A percentile compares a stretch with the other conserved stretches of the same genome.
These are phyloP conservation scores for Tenualosa thibaudeaui DNA, from an alignment of 2,797 vertebrate species.

Conservation along the genomic window DNA sequence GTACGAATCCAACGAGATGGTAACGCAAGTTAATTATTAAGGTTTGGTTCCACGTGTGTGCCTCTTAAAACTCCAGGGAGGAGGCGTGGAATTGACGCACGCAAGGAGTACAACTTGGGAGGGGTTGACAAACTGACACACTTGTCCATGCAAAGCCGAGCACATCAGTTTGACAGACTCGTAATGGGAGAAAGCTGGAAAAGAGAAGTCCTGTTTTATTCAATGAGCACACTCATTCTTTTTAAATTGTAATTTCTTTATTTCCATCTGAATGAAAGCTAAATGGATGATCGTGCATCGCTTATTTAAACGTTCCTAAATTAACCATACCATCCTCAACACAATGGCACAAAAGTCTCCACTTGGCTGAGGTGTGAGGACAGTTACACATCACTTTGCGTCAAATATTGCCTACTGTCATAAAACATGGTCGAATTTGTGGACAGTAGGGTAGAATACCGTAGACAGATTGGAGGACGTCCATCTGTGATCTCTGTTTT, in stretches of 20 bases:
- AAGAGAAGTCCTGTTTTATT: not conserved
- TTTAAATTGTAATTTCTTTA: not conserved
- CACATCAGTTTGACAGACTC: not conserved
- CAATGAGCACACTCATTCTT: not conserved
- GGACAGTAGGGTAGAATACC: too few species aligned
- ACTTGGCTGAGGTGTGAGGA: too few species aligned
- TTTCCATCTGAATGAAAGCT: not conserved
- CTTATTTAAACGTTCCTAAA: not conserved
- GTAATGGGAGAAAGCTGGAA: not conserved
- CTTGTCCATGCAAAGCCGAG: not conserved
- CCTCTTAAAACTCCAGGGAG: constrained; percentile 11
- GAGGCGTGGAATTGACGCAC: constrained; percentile 12
- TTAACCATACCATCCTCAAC: not conserved
- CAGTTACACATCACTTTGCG: too few species aligned
- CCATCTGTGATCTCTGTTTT: too few species aligned
- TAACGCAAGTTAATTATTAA: not conserved
- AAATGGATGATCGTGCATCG: not conserved
- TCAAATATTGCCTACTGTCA: too few species aligned
- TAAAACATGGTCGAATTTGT: too few species aligned
- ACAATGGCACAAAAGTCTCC: not conserved
- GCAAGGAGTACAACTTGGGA: too few species aligned
- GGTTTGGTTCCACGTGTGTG: not conserved
- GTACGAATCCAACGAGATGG: not conserved
- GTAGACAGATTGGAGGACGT: too few species aligned
- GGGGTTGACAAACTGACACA: constrained; percentile 1